These are phyloP conservation scores for Discoglossus pictus DNA, from an alignment of 2,797 vertebrate genomes.

Conservation along the genomic window DNA sequence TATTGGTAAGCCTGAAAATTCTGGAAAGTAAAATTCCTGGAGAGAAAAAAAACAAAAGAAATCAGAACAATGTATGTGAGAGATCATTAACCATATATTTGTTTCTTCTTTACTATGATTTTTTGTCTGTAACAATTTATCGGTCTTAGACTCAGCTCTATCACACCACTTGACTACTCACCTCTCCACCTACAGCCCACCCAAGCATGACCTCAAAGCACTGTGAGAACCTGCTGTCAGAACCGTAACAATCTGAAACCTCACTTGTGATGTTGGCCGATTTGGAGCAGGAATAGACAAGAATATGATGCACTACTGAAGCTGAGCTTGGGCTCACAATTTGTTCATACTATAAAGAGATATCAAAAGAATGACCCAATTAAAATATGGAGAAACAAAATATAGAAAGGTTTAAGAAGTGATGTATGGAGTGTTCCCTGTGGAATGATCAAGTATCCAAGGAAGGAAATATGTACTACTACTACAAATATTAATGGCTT, in stretches of 20 bases:
- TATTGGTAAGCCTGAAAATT: slow-evolving; percentile 57
- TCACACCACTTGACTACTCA: slow-evolving; percentile 50
- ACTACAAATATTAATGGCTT: too few species aligned
- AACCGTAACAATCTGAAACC: slow-evolving; percentile 60
- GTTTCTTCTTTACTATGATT: too few species aligned
- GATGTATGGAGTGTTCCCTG: too few species aligned
- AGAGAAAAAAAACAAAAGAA: background rate
- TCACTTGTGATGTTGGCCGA: slow-evolving; percentile 48
- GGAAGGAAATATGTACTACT: too few species aligned
- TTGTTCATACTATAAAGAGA: slow-evolving; percentile 54
- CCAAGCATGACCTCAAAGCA: slow-evolving; percentile 63
- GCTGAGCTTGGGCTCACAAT: slow-evolving; percentile 37
- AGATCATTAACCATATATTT: too few species aligned
- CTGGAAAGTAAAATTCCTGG: slow-evolving; percentile 62
- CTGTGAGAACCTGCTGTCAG: slow-evolving; percentile 58
- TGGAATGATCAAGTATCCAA: too few species aligned
- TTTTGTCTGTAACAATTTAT: too few species aligned
- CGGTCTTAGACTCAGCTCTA: too few species aligned
- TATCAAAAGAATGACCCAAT: background rate
- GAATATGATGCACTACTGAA: slow-evolving; percentile 61
- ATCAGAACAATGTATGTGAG: background rate
- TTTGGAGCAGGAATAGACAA: slow-evolving; percentile 60
- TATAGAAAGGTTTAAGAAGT: too few species aligned
- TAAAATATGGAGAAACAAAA: too few species aligned
- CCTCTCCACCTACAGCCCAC: slow-evolving; percentile 65